Base-by-base conservation (phyloP, 2,113 vertebrate genomes). In the Ammodytes dubius region DNA sequence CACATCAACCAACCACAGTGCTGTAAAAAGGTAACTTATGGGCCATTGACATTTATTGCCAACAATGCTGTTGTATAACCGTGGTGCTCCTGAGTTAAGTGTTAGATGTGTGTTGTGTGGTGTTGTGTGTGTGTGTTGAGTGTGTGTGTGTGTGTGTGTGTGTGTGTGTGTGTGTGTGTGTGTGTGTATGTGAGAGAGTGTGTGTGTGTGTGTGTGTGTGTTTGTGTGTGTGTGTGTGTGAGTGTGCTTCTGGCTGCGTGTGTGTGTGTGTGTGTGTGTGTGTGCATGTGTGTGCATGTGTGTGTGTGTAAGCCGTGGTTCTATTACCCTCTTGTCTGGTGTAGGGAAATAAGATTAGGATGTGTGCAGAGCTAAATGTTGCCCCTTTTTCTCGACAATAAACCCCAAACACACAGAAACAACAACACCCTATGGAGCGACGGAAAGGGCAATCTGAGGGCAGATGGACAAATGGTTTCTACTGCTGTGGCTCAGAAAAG, bases 331-430 rank as follows among this genome's bases (percentile, higher is more conserved):
- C 40, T 57, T 3, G n/a, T 4, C 67, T 77, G 76, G 17, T 75
- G 77, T 50, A 39, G 45, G 81, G 66, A 74, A 91, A 90, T 85
- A 9, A 85, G 77, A 91, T 92, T 85, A 91, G 56, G 39, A 70
- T 58, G 39, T 8, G 50, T 7, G 14, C 46, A 45, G 5, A 10
- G 76, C 84, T 88, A 91, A 82, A 91, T 79, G 35, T 87, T 91
- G 50, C 39, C 15, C 6, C 50, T 12, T 12, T 27, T 17, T 43
- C 54, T 50, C 69, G 77, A 85, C 85, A 89, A 87, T 89, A 87
- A 75, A 79, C 53, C 58, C 27, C 0, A 9, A 39, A 56, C 63
- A 78, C 5, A 6, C 39, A 77, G 84, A 86, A 83, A 77, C 59
- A 70, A 82, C 78, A 84, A 83, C 81, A 88, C 61, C 69, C 65